phyloP scores from a whole-genome alignment of 2,888 invertebrate genomes.

The Osmoderma eremita region DNA sequence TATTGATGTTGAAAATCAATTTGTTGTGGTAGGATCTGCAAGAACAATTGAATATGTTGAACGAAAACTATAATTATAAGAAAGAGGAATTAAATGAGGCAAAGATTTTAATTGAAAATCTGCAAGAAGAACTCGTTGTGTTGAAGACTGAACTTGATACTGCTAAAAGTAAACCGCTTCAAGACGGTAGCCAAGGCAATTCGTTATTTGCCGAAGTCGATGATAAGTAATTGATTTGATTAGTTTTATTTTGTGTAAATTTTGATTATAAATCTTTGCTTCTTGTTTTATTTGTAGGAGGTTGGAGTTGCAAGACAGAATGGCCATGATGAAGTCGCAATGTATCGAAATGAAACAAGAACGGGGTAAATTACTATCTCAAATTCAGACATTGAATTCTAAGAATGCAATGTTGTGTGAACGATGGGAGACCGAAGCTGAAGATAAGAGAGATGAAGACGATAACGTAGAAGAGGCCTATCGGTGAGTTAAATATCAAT shows the following conservation, averaged over 20 bases:
- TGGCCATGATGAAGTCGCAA: conserved; percentile 53
- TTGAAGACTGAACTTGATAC: conserved; percentile 54
- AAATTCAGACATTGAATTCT: conserved; percentile 49
- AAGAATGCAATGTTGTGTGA: conserved; percentile 50
- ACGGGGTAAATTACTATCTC: conserved; percentile 46
- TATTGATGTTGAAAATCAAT: conserved; percentile 20
- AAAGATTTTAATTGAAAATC: conserved; percentile 49
- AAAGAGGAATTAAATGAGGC: conserved; percentile 53
- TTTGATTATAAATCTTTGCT: too few species aligned
- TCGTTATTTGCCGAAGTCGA: conserved; percentile 61
- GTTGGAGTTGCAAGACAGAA: conserved; percentile 54
- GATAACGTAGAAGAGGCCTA: conserved; percentile 44
- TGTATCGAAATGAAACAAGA: conserved; percentile 54
- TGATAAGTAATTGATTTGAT: conserved; percentile 53
- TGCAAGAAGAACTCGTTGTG: conserved; percentile 55
- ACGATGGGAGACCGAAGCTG: conserved; percentile 50
- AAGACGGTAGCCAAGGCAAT: conserved; percentile 56
- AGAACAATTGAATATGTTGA: conserved; percentile 27
- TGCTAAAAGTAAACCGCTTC: conserved; percentile 54
- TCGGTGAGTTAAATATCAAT: conserved; percentile 42
- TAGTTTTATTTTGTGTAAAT: conserved; percentile 23
- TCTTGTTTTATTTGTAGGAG: conserved; percentile 48
- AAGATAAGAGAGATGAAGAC: conserved; percentile 48
- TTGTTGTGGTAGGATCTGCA: conserved; percentile 42
- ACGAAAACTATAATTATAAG: conserved; percentile 47